Conservation (phyloP, 2,113 vertebrate genomes). For the Empidonax alnorum region DNA sequence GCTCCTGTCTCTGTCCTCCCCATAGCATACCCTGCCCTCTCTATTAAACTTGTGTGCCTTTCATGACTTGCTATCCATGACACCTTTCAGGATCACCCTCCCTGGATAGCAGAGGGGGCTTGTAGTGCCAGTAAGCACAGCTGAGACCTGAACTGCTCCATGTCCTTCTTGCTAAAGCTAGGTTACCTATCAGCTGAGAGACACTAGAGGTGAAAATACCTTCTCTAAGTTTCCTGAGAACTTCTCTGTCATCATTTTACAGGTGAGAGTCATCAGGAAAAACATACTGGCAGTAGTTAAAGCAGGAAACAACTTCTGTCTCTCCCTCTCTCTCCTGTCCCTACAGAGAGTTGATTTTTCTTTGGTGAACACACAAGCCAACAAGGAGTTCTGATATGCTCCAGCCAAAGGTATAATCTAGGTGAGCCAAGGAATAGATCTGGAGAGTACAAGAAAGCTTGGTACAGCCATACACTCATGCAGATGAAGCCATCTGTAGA, state of each 20-base stretch:
- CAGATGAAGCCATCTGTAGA: background rate
- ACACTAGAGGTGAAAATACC: background rate
- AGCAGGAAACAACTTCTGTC: background rate
- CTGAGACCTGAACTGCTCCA: background rate
- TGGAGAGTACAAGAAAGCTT: background rate
- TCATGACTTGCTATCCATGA: fast-evolving
- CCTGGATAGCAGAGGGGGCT: background rate
- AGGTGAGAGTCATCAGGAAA: background rate
- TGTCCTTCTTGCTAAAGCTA: background rate
- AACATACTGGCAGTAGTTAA: background rate
- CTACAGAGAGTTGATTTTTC: background rate
- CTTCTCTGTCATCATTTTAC: background rate
- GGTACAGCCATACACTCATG: background rate
- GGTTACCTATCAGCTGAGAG: background rate
- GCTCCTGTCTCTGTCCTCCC: background rate
- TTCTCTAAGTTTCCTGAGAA: background rate
- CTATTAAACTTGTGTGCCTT: background rate
- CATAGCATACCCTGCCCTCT: background rate
- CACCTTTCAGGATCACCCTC: background rate
- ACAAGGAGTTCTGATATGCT: background rate
- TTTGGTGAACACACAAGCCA: background rate
- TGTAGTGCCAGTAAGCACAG: background rate
- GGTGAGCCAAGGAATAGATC: background rate
- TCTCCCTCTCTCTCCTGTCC: background rate
- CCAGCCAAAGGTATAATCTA: background rate